Base-by-base conservation (phyloP, 2,888 invertebrate species). In the Cheilosia urbana region DNA sequence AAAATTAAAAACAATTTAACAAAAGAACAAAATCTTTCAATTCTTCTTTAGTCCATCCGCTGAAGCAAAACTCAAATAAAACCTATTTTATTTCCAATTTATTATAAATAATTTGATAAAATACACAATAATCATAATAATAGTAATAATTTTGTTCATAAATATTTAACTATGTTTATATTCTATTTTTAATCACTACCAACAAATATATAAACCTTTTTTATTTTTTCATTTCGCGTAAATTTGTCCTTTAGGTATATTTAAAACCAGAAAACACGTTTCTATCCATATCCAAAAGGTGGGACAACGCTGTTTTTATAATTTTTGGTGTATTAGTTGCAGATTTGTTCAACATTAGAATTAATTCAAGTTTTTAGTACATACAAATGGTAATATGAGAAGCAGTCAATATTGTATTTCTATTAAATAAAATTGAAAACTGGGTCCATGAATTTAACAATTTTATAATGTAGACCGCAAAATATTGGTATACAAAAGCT, bases 71-170 rank as follows among this genome's bases (percentile, higher is more conserved):
- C 30, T 9, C 6, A 6, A 3, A 30, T 1, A 7, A 7, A 30
- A 9, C 9, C 2, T 9, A 9, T 30, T 30, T 30, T 9, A 9
- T 9, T 30, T 30, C 30, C 9, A 30, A 30, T 79, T 79, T 79
- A 79, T 66, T 79, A 68, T 80, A 80, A 80, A 73, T 66, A 73
- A 58, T 66, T 19, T 73, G 63, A 83, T 75, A 75, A 83, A 81
- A 45, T 83, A 58, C 73, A 78, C 58, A 63, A 53, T 62, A 37
- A n/a, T 71, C 34, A 69, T 45, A 21, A 55, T 49, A 62, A 53
- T 58, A 15, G 37, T 72, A 40, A 60, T 60, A 68, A 42, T 5
- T 45, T 11, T 27, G 5, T 76, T 66, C n/a, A 49, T 66, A 40
- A 58, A 66, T 75, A 76, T 51, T 76, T 58, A 42, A 49, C 49